Evolutionary conservation across 2,888 invertebrate species (phyloP), one percentile per base, ranked within the genome.

Genomic region (Parthenolecanium corni): DNA sequence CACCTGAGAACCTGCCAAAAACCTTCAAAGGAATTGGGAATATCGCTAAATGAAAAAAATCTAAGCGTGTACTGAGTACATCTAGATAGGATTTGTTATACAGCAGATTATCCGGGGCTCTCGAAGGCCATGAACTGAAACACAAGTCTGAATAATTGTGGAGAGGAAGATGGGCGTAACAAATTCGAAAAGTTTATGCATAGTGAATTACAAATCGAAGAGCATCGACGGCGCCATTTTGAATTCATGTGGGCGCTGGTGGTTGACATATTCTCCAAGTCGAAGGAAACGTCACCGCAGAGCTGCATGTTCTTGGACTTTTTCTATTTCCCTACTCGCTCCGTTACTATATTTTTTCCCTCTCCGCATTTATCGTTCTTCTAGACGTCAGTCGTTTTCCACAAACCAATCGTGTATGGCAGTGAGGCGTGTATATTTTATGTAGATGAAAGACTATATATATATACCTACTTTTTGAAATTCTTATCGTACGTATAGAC

Each of bases 71-170:
- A 31, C 14, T 4, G 21, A 3, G 18, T 47, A 47, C 12, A 3
- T 47, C n/a, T 44, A 4, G 9, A 38, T 38, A 38, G 12, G 9
- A 38, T 12, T 11, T 38, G 9, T 38, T 38, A 38, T 38, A 38
- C 38, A 12, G 18, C 14, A 18, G 5, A 18, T 16, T 44, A 6
- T 52, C 24, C 16, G n/a, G 4, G 31, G 3, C 3, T 38, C 31
- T 36, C 18, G 4, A 9, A 53, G 42, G 36, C 53, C 40, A 23
- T 53, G 53, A 53, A 53, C 53, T 53, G 53, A 53, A 53, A 53
- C 53, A 53, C 52, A 38, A 36, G 36, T 14, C 31, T 31, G 52
- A 36, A 23, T 53, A 53, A 53, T 53, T 40, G 38, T 53, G 42
- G 21, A 53, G 9, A 40, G 31, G 31, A n/a, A 40, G 40, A 53